Base-by-base conservation (phyloP, 2,888 invertebrate genomes). In the Serripes groenlandicus region DNA sequence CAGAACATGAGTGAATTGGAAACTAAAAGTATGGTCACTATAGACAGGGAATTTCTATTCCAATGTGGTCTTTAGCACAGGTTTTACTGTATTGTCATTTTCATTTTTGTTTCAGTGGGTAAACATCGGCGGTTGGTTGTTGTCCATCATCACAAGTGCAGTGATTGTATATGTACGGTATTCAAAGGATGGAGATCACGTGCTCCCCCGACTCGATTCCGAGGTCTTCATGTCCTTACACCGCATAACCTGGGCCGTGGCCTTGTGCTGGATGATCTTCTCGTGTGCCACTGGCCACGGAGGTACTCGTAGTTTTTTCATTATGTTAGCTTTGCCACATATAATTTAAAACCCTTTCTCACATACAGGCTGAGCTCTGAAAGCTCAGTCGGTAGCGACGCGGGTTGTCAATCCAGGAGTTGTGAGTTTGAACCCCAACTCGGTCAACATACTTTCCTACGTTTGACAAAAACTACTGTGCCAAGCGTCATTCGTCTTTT, bases 241-340 rank as follows among this genome's bases (percentile, higher is more conserved):
- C 70, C 91, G 95, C 79, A 94, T 95, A 18, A 92, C 94, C 18
- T 96, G 96, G 96, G 94, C 94, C 2, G 72, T 95, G 2, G 95
- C 95, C 0, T 85, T 96, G 15, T 93, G 93, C 56, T 96, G 96
- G 96, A 94, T 96, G 9, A 94, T 96, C 64, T 95, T 95, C 88
- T 95, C 95, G 56, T 96, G 96, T 85, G 92, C 94, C n/a, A 93
- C 94, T 66, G 95, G 95, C 32, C 93, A 95, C 89, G 96, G 95
- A 92, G 95, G 94, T 94, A 86, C n/a, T n/a, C n/a, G n/a, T n/a
- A n/a, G n/a, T n/a, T n/a, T n/a, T n/a, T n/a, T n/a, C n/a, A n/a
- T n/a, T n/a, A n/a, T n/a, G n/a, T n/a, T n/a, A n/a, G n/a, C n/a
- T n/a, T n/a, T n/a, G n/a, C n/a, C n/a, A n/a, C n/a, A n/a, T n/a